Percentiles rank a stretch among this genome's conserved stretches.
Evolutionary conservation across 1,140 invertebrate genomes (phyloP).

Genomic region (Drosophila ohnishii): DNA sequence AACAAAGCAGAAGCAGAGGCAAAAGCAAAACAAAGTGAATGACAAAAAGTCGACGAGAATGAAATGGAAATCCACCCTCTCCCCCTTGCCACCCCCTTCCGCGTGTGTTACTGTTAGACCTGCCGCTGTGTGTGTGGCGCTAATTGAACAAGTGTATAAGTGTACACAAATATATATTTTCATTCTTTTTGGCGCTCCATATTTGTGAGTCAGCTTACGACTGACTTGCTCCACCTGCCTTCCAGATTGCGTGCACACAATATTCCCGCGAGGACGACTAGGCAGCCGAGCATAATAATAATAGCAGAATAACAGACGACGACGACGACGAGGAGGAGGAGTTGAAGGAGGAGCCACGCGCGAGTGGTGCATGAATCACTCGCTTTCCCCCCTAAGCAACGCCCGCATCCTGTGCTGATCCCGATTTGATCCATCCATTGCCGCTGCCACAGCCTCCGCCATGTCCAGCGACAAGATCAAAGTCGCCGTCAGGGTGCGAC

Average conservation of each 20-base stretch:
- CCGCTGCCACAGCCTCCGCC: conserved; percentile 45
- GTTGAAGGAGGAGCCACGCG: conserved; percentile 26
- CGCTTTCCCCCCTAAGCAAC: conserved; percentile 6
- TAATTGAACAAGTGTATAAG: conserved; percentile 66
- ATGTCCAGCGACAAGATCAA: conserved; percentile 91
- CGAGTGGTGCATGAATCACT: conserved; percentile 40
- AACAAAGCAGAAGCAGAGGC: conserved; percentile 53
- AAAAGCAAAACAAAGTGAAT: conserved; percentile 63
- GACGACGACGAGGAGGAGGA: conserved; percentile 6
- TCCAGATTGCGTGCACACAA: conserved; percentile 49
- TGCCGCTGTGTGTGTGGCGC: conserved; percentile 62
- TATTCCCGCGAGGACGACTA: conserved; percentile 45
- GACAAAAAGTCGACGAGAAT: conserved; percentile 72
- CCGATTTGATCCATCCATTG: conserved; percentile 20
- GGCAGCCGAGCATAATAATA: conserved; percentile 28
- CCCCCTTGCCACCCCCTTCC: conserved; percentile 25
- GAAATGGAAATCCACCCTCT: conserved; percentile 65
- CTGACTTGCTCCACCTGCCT: conserved; percentile 42
- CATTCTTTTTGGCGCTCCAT: conserved; percentile 43
- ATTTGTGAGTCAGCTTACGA: conserved; percentile 53
- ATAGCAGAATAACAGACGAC: conserved; percentile 17
- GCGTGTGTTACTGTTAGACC: conserved; percentile 23
- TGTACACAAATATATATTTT: conserved; percentile 20
- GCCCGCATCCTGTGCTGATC: conserved; percentile 25
- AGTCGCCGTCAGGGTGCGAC: conserved; percentile 97